phyloP scores from a whole-genome alignment of 2,888 invertebrate genomes.

The Balanococcus diminutus region DNA sequence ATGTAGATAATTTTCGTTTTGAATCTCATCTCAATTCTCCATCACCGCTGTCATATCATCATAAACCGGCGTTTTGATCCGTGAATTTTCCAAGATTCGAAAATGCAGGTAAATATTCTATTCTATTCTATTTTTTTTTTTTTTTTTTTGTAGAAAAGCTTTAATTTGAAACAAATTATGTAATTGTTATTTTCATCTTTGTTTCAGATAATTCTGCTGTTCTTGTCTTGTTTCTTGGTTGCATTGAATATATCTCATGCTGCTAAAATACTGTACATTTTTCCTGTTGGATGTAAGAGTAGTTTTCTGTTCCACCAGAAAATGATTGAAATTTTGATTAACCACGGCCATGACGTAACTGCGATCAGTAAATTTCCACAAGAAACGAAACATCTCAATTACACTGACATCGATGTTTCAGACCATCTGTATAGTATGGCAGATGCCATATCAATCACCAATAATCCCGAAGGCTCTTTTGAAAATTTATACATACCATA shows the following conservation, averaged over 20 bases:
- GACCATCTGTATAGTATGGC: slow-evolving; percentile 54
- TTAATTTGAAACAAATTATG: background rate
- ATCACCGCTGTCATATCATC: background rate
- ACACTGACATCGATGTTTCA: slow-evolving; percentile 59
- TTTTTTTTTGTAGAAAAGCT: background rate
- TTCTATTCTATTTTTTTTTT: too few species aligned
- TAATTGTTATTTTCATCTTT: background rate
- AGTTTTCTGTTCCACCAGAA: slow-evolving; percentile 42
- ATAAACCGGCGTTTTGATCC: background rate
- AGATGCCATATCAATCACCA: background rate
- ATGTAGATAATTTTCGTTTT: too few species aligned
- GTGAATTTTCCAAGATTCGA: background rate
- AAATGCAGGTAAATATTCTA: background rate
- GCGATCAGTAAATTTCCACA: slow-evolving; percentile 59
- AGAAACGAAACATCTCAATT: slow-evolving; percentile 58
- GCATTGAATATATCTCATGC: background rate
- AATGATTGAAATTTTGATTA: slow-evolving; percentile 59
- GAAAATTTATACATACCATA: slow-evolving; percentile 12
- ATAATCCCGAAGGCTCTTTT: background rate
- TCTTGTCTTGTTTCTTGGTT: background rate
- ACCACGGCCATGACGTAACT: slow-evolving; percentile 59
- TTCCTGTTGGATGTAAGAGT: background rate
- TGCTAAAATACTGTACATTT: slow-evolving; percentile 2
- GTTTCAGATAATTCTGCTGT: background rate
- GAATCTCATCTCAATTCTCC: too few species aligned